phyloP scores from a whole-genome alignment of 2,888 invertebrate species.

The Nipponacmea schrenckii region DNA sequence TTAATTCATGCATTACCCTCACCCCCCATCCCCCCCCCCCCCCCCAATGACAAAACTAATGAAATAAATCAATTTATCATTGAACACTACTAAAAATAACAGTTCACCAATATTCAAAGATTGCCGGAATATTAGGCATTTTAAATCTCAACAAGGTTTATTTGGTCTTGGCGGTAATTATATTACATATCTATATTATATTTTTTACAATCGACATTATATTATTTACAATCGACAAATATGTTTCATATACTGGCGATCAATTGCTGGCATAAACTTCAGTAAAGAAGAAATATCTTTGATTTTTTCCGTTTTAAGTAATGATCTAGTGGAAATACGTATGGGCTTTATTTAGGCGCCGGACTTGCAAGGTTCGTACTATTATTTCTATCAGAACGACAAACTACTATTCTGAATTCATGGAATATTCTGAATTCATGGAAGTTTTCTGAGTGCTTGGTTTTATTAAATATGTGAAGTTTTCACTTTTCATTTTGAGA shows the following conservation, averaged over 20 bases:
- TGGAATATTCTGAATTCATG: neutral
- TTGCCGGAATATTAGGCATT: too few species aligned
- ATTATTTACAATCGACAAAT: neutral
- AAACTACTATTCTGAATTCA: neutral
- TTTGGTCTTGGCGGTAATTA: too few species aligned
- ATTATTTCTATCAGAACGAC: neutral
- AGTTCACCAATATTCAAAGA: too few species aligned
- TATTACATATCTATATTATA: too few species aligned
- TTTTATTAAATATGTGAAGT: neutral
- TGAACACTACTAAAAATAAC: too few species aligned
- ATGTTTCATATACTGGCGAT: neutral
- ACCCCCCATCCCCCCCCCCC: too few species aligned
- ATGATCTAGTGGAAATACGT: neutral
- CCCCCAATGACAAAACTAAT: too few species aligned
- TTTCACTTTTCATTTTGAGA: neutral
- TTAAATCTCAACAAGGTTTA: too few species aligned
- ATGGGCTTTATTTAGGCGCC: neutral
- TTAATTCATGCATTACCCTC: too few species aligned
- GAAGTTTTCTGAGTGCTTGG: neutral
- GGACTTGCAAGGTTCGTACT: neutral
- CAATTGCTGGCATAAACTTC: neutral
- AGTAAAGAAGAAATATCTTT: neutral
- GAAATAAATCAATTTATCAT: too few species aligned
- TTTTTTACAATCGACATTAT: neutral
- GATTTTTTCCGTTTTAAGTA: neutral